These are phyloP conservation scores for Okamejei kenojei DNA, from an alignment of 2,797 vertebrate genomes.

Conservation along the genomic window DNA sequence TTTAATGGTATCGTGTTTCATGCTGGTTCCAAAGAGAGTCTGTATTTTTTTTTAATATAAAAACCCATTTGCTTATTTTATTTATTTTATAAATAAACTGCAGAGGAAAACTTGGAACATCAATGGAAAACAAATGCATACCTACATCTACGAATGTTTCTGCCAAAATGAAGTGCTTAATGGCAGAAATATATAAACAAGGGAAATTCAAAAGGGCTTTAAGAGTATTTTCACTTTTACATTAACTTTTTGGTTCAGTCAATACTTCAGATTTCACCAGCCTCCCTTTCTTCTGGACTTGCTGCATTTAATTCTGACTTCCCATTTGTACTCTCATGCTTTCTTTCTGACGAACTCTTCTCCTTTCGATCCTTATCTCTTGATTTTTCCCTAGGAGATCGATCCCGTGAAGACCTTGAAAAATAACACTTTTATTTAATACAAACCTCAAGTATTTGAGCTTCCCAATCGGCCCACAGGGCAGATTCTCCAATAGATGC, in stretches of 20 bases:
- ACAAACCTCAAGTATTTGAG: constrained; percentile 30
- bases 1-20: neutral
- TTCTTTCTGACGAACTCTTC: constrained; percentile 61
- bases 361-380: constrained; percentile 64
- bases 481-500: neutral
- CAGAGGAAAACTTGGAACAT: constrained; percentile 3
- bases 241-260: constrained; percentile 29
- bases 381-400: constrained; percentile 68
- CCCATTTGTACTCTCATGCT: constrained; percentile 77
- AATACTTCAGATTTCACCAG: constrained; percentile 76
- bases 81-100: constrained; percentile 26
- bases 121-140: constrained; percentile 16
- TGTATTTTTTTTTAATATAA: neutral
- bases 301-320: constrained; percentile 63
- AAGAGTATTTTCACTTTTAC: constrained; percentile 31
- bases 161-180: constrained; percentile 9
- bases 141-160: constrained; percentile 1
- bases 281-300: constrained; percentile 79
- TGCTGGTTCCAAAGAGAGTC: constrained; percentile 10
- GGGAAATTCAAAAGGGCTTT: constrained; percentile 9
- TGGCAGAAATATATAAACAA: constrained; percentile 25
- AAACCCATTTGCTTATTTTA: neutral
- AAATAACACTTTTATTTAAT: constrained; percentile 37
- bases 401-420: constrained; percentile 69
- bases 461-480: neutral